A percentile compares a stretch with the other conserved stretches of the same genome.
These are phyloP conservation scores for Nemoura dubitans DNA, from an alignment of 2,888 invertebrate species.

Conservation along the genomic window DNA sequence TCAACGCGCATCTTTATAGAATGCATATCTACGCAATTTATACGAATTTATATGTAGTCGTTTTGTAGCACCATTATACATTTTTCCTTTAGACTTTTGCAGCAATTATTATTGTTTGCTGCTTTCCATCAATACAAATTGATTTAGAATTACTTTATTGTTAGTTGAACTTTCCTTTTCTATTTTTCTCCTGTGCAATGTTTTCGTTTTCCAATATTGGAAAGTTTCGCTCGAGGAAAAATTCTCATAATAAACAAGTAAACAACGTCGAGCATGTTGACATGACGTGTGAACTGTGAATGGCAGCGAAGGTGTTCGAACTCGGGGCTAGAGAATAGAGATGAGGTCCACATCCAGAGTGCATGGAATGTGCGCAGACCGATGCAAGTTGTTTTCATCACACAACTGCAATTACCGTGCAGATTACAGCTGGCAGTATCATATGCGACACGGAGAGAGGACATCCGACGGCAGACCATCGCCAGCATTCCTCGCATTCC, in stretches of 20 bases:
- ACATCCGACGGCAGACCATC: not conserved
- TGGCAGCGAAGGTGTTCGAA: not conserved
- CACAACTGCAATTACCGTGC: not conserved
- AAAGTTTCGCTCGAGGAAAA: conserved; percentile 7
- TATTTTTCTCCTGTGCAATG: not conserved
- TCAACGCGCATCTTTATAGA: no score
- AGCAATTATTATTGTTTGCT: not conserved
- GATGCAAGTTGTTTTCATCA: not conserved
- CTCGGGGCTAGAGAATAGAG: not conserved
- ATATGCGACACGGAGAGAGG: no score
- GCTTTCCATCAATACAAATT: not conserved
- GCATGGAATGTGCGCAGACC: conserved; percentile 3
- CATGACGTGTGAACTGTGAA: no score
- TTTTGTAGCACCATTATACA: no score
- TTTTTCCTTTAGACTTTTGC: not conserved
- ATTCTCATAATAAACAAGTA: not conserved
- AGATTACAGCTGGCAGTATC: no score
- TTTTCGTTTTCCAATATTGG: conserved; percentile 12
- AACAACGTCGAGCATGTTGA: not conserved
- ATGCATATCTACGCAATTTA: no score
- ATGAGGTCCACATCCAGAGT: not conserved
- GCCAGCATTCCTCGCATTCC: not conserved
- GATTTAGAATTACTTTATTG: not conserved
- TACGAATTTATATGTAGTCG: no score
- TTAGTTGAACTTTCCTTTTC: not conserved